Conservation (phyloP, 2,113 vertebrate genomes). For the Scomber scombrus region DNA sequence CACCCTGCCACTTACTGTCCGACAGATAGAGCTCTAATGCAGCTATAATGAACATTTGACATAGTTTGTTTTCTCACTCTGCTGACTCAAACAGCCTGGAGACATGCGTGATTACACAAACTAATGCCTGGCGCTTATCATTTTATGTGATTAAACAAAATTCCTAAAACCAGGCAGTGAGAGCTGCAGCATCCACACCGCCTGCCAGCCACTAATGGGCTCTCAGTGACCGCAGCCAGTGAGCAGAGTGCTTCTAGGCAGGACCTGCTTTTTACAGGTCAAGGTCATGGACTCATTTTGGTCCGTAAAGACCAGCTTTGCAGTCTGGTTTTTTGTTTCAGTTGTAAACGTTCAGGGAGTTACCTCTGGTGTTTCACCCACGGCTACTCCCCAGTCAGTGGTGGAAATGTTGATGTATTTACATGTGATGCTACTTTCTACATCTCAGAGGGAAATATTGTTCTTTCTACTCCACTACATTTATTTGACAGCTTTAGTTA, state of each 20-base stretch:
- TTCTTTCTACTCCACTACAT: no score
- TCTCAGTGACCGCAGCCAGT: conserved; percentile 18
- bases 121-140: conserved; percentile 62
- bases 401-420: no score
- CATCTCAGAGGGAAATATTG: no score
- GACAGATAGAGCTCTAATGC: conserved; percentile 59
- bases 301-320: conserved; percentile 2
- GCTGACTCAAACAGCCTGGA: conserved; percentile 54
- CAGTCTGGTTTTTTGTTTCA: conserved; percentile 3
- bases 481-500: no score
- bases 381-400: not conserved
- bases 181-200: conserved; percentile 8
- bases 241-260: conserved; percentile 2
- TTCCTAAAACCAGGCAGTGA: conserved; percentile 41
- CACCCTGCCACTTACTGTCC: conserved; percentile 58
- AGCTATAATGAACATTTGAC: conserved; percentile 71
- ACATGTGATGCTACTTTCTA: no score
- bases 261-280: conserved; percentile 35
- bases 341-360: not conserved
- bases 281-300: conserved; percentile 46
- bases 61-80: conserved; percentile 59
- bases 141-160: conserved; percentile 67
- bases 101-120: conserved; percentile 62
- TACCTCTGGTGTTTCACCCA: not conserved
- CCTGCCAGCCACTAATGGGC: conserved; percentile 62